Base-by-base conservation (phyloP, 2,113 vertebrate genomes). In the Sceloporus undulatus region DNA sequence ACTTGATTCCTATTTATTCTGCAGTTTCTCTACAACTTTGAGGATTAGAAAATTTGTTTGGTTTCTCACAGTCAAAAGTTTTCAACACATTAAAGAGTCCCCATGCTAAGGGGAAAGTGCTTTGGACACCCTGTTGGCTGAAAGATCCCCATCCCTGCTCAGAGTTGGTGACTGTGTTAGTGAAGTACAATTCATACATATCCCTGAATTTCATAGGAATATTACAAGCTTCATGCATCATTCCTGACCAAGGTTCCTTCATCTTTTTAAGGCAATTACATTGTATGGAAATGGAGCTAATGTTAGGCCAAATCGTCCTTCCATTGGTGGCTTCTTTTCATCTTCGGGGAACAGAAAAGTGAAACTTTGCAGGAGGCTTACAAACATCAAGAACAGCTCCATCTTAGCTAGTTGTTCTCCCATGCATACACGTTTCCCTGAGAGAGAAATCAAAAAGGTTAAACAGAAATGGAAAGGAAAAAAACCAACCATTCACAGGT, bases 331-430 rank as follows among this genome's bases (percentile, higher is more conserved):
- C 81, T 97, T 96, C 86, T 94, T 71, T 25, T 87, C 91, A 18
- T 96, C 97, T 82, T 97, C 92, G 1, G 98, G 98, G 13, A 98
- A 97, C 42, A 94, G 86, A 88, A 99, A 98, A 0, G 82, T 96
- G 92, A 99, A 99, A 79, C 96, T 97, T 95, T 99, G 98, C 96
- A 99, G 97, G 68, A 99, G 96, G 86, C 95, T 97, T 87, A 97
- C 96, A 62, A 99, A 98, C 79, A 97, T 98, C 92, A 99, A 96
- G 95, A 99, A 99, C 13, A 99, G 89, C 95, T 99, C 98, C 98
- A 99, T 99, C 96, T 99, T 99, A 13, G 98, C 99, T 96, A 99
- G 95, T 91, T 99, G 98, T 90, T 99, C 98, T 70, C 98, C 98
- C 98, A 99, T 99, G 91, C 98, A 99, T 66, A 98, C 98, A 79